Evolutionary conservation across 2,888 invertebrate species (phyloP).

Genomic region (Cylindroiulus punctatus): DNA sequence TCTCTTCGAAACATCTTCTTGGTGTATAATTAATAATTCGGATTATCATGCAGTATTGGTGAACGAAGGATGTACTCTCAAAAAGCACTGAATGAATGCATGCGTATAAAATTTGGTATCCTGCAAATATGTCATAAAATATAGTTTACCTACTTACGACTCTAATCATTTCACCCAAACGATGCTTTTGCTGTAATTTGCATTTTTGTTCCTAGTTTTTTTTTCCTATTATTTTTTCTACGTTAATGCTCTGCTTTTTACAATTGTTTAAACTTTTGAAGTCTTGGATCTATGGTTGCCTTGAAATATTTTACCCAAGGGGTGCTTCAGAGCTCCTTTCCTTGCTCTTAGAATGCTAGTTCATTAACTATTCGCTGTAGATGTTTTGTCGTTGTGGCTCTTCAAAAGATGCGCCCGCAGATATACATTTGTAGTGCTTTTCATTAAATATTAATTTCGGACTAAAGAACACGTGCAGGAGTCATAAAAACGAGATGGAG

Average conservation of each 20-base stretch:
- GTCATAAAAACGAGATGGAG: slow-evolving; percentile 47
- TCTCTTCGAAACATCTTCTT: not conserved
- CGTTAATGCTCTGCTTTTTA: not conserved
- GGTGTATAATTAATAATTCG: no score
- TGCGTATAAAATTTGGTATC: no score
- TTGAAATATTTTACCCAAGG: not conserved
- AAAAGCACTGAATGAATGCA: no score
- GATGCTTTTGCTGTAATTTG: no score
- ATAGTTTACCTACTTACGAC: no score
- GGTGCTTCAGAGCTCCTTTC: not conserved
- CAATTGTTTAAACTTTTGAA: not conserved
- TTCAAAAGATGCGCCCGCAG: not conserved
- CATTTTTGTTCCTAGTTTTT: no score
- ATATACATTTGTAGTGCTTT: slow-evolving; percentile 21
- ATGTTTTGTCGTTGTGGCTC: not conserved
- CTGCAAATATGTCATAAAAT: no score
- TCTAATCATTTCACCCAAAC: no score
- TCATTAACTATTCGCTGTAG: slow-evolving; percentile 6
- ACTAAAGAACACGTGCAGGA: slow-evolving; percentile 42
- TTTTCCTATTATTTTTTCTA: not conserved
- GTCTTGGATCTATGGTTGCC: not conserved
- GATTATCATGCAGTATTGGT: no score
- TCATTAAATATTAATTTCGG: slow-evolving; percentile 52
- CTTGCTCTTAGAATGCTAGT: not conserved
- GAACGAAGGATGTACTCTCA: no score